Evolutionary conservation across 2,113 vertebrate species (phyloP), one percentile per base, ranked within the genome.

Genomic region (Aptenodytes forsteri): DNA sequence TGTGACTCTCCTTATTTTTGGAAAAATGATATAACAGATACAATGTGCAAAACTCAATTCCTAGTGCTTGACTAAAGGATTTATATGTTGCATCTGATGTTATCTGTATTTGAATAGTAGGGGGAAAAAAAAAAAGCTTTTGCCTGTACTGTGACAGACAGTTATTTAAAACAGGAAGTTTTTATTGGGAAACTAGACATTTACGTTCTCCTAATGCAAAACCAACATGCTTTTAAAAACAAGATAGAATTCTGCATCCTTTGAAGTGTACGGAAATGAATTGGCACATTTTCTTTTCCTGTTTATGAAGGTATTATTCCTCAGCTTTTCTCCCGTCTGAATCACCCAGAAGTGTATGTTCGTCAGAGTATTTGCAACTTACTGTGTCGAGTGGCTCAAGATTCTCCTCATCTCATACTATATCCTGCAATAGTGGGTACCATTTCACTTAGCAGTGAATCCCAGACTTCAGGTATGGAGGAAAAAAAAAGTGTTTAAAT

Each of bases 401-500:
- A 99, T 97, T 99, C 99, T 3, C 99, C 99, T 19, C 99, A 99
- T 81, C 99, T 99, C 88, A 99, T 99, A 88, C 95, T 99, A 13
- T 99, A 99, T 83, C 99, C 99, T 22, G 99, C 99, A 59, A 99
- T 99, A 40, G 99, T 99, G 85, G 99, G 99, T 21, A 99, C 99
- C 11, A 99, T 99, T 72, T 99, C 99, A 7, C 98, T 99, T 26
- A 99, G 99, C 72, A 99, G 99, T 49, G 99, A 99, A 87, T 98
- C 99, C 49, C 99, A 99, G 95, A 97, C 98, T 52, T 98, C 99
- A 98, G 99, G 99, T 99, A 98, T 50, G 95, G 54, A 81, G 36
- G 56, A 13, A 55, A 71, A 71, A 64, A 65, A 46, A 55, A 52
- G 12, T 8, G 6, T 69, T 87, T 30, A 61, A 46, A 65, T 76